phyloP scores from a whole-genome alignment of 2,797 vertebrate genomes.

The Euphonia xanthogaster region DNA sequence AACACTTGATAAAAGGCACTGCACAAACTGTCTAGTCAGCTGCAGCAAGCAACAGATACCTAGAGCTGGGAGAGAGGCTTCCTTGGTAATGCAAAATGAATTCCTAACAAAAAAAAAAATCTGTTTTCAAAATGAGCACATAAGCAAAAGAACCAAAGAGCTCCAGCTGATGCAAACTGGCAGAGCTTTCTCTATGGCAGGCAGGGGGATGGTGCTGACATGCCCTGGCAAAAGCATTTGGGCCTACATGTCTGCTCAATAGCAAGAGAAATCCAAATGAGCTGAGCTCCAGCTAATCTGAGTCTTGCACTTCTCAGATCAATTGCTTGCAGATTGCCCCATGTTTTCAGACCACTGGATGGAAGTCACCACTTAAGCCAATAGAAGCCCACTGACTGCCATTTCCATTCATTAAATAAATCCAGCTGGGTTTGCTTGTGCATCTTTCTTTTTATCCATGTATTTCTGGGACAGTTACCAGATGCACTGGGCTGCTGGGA shows the following conservation, averaged over 20 bases:
- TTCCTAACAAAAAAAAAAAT: neutral
- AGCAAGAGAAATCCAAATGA: neutral
- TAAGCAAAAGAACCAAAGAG: neutral
- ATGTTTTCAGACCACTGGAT: neutral
- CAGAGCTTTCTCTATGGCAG: neutral
- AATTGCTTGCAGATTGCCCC: neutral
- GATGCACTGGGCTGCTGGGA: neutral
- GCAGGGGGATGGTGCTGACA: neutral
- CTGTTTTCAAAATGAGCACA: neutral
- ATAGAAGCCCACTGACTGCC: neutral
- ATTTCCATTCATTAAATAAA: neutral
- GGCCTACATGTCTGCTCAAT: neutral
- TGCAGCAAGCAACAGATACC: neutral
- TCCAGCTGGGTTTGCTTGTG: neutral
- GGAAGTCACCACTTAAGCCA: neutral
- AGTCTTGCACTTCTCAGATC: neutral
- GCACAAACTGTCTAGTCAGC: neutral
- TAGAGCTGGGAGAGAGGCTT: neutral
- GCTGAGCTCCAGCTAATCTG: neutral
- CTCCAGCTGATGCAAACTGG: neutral
- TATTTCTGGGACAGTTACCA: neutral
- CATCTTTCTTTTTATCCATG: neutral
- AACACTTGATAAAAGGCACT: slow-evolving; percentile 3
- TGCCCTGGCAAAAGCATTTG: neutral
- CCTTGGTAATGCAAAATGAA: neutral